Evolutionary conservation across 2,113 vertebrate species (phyloP), one percentile per base, ranked within the genome.

Genomic region (Vulpes ferrilata): DNA sequence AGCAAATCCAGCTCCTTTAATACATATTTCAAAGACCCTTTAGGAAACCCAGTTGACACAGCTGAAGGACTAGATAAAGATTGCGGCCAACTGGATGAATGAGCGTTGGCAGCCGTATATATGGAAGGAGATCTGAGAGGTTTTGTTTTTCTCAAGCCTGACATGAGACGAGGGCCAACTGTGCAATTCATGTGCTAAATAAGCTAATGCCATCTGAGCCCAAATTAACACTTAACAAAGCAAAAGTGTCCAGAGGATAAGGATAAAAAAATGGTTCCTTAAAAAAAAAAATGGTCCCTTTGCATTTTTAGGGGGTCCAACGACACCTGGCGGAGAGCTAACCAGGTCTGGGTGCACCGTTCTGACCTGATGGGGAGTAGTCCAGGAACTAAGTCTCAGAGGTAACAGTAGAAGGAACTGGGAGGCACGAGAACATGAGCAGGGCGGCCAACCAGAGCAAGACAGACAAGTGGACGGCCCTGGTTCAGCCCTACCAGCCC

Each of bases 21-120:
- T 59, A 38, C 19, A 11, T 86, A 69, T 82, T 95, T 59, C 92
- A 92, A 95, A 97, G 78, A 43, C 43, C 25, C 20, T 83, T 96
- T 67, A 90, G 2, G 64, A 96, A 97, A 81, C 48, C 22, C 55
- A 96, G 19, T 0, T 43, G 65, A 85, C 55, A 73, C 32, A 51
- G 53, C 76, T 76, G 51, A 87, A 94, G 82, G 87, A 69, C 67
- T 15, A 90, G 55, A 93, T 67, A 90, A 95, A 96, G 83, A 76
- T 78, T 95, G 23, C 80, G 78, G 67, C 92, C 43, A 79, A 83
- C 35, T 74, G 27, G 32, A 92, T 71, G 65, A 51, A 89, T 89
- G 69, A 97, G 53, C 92, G 3, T 74, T 78, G 71, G 89, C 79
- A 74, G 80, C 16, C 17, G 30, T 43, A 51, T 17, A 51, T 30